A percentile compares a stretch with the other conserved stretches of the same genome.
Conservation (phyloP, 2,797 vertebrate species). For the Amblyopsis hoosieri region DNA sequence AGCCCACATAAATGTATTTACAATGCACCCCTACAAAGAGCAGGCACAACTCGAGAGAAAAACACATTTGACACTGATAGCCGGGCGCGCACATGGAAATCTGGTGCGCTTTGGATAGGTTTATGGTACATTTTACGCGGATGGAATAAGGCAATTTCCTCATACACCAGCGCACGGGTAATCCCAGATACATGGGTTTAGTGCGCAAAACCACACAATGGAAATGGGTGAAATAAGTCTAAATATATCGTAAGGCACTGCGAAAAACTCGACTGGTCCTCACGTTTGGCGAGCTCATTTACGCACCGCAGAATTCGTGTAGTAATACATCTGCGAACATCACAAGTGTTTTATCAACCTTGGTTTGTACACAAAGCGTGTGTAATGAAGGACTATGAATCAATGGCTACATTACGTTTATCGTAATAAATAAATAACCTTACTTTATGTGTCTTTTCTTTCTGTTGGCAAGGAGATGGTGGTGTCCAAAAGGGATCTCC, state of each 20-base stretch:
- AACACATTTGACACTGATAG: too few relatives aligned
- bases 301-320: constrained; percentile 63
- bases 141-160: constrained; percentile 21
- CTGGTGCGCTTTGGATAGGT: constrained; percentile 72
- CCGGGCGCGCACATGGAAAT: constrained; percentile 41
- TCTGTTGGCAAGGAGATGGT: constrained; percentile 78
- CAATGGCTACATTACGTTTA: constrained; percentile 44
- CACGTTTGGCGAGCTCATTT: constrained; percentile 53
- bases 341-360: constrained; percentile 38
- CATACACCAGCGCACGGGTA: background rate
- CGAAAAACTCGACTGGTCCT: constrained; percentile 4
- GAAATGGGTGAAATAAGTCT: background rate
- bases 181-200: background rate
- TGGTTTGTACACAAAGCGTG: constrained; percentile 40
- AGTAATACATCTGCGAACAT: constrained; percentile 14
- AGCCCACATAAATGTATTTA: too few relatives aligned
- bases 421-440: constrained; percentile 64
- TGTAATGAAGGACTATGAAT: constrained; percentile 61
- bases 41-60: too few relatives aligned
- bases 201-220: constrained; percentile 9
- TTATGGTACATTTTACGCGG: constrained; percentile 73
- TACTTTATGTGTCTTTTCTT: constrained; percentile 60
- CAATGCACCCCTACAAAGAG: too few relatives aligned
- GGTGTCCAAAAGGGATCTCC: constrained; percentile 74
- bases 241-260: background rate